A percentile compares a stretch with the other conserved stretches of the same genome.
Evolutionary conservation across 2,113 vertebrate species (phyloP).

Genomic region (Oreocharis arfaki): DNA sequence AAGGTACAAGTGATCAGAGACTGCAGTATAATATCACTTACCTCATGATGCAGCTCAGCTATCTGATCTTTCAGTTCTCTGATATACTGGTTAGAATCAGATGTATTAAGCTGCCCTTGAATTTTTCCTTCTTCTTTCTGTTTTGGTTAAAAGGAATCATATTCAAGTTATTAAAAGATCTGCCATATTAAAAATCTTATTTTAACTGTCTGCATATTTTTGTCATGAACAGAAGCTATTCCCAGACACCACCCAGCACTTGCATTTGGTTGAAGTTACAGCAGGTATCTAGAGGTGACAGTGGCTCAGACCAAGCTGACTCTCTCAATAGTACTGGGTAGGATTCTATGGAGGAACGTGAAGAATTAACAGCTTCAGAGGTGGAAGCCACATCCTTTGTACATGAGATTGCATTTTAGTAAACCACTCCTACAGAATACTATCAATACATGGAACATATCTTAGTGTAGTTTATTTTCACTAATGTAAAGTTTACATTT

Average conservation of each 20-base stretch:
- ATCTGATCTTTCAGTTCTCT: constrained; percentile 96
- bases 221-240: not conserved
- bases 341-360: not conserved
- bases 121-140: constrained; percentile 98
- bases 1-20: constrained; percentile 38
- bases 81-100: constrained; percentile 94
- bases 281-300: not conserved
- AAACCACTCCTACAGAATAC: not conserved
- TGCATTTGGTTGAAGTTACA: not conserved
- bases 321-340: not conserved
- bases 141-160: constrained; percentile 31
- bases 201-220: not conserved
- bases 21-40: constrained; percentile 70
- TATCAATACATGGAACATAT: not conserved
- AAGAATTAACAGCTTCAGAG: not conserved
- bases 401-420: not conserved
- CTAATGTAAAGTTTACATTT: not conserved
- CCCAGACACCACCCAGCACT: not conserved
- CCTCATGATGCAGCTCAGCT: constrained; percentile 92
- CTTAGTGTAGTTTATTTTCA: not conserved
- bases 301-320: not conserved
- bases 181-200: not conserved
- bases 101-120: constrained; percentile 95
- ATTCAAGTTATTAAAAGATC: not conserved
- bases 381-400: not conserved